These are phyloP conservation scores for Lutraria rhynchaena DNA, from an alignment of 1,140 invertebrate genomes.

Conservation along the genomic window DNA sequence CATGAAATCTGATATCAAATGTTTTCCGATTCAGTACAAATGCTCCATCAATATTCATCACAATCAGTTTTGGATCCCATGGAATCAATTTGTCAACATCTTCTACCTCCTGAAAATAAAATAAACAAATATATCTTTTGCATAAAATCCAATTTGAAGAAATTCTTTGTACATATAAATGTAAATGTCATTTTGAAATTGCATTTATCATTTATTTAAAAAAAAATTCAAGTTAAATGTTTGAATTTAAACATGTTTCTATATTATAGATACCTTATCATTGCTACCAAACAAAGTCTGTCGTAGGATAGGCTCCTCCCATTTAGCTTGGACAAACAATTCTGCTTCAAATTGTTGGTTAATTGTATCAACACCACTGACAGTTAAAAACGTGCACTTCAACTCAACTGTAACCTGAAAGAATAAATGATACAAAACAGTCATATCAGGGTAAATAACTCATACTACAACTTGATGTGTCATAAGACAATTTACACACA, in stretches of 20 bases:
- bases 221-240: no score
- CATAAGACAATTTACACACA: no score
- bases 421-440: neutral
- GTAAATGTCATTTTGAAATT: neutral
- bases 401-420: constrained; percentile 72
- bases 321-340: constrained; percentile 73
- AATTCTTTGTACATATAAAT: neutral
- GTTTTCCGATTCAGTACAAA: constrained; percentile 60
- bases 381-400: constrained; percentile 71
- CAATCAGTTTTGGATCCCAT: constrained; percentile 71
- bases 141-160: neutral
- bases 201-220: neutral
- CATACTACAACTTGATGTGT: no score
- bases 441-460: neutral
- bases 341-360: constrained; percentile 75
- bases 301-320: constrained; percentile 67
- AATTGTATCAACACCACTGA: constrained; percentile 74
- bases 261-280: constrained; percentile 22
- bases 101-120: constrained; percentile 54
- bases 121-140: neutral
- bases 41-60: constrained; percentile 70
- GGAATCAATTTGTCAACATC: constrained; percentile 46
- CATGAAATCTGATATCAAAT: constrained; percentile 63
- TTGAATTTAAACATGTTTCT: no score
- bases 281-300: constrained; percentile 18